phyloP scores from a whole-genome alignment of 2,888 invertebrate species.

The Mythimna albipuncta region DNA sequence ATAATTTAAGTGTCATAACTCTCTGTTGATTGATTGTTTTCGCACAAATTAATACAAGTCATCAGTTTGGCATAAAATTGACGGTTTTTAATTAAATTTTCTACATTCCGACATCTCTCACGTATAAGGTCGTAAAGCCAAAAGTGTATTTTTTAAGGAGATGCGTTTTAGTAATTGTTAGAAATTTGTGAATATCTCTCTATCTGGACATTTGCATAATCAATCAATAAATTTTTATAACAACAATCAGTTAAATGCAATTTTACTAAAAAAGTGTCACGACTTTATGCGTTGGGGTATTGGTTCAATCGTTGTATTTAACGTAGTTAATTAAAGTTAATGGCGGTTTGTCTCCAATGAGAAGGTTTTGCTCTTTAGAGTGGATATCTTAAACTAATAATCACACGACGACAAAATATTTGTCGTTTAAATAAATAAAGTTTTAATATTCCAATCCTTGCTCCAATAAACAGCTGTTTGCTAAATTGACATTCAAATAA shows the following conservation, averaged over 20 bases:
- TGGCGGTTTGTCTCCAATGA: background rate
- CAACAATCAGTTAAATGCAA: too few relatives aligned
- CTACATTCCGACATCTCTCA: background rate
- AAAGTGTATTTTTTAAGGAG: too few relatives aligned
- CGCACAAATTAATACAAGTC: slow-evolving; percentile 25
- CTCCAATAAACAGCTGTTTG: slow-evolving; percentile 32
- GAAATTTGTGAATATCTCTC: too few relatives aligned
- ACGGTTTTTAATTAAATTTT: background rate
- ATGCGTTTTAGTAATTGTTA: too few relatives aligned
- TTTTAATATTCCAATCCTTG: slow-evolving; percentile 25
- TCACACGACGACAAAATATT: background rate
- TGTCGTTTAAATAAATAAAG: background rate
- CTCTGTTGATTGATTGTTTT: slow-evolving; percentile 39
- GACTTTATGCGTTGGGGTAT: too few relatives aligned
- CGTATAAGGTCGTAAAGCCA: too few relatives aligned
- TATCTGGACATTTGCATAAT: too few relatives aligned
- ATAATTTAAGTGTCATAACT: slow-evolving; percentile 46
- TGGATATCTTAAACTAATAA: background rate
- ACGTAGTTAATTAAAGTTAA: background rate
- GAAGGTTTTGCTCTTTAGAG: background rate
- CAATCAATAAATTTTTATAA: too few relatives aligned
- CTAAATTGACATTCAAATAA: slow-evolving; percentile 49
- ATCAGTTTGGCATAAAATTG: background rate
- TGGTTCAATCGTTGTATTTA: background rate
- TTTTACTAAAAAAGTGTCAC: too few relatives aligned